Evolutionary conservation across 2,888 invertebrate species (phyloP).

Genomic region (Spodoptera littoralis): DNA sequence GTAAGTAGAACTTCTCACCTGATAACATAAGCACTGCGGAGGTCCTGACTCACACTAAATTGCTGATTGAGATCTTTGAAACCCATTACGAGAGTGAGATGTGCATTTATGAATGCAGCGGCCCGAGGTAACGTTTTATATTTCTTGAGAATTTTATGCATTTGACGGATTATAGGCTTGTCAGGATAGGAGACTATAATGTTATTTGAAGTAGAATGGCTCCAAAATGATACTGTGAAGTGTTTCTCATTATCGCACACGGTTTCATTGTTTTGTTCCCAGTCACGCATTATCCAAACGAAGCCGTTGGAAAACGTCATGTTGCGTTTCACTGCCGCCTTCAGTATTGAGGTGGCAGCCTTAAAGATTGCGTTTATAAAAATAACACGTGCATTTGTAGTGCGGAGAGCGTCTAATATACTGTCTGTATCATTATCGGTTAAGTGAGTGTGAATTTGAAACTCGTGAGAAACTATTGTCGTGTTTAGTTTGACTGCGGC

Average conservation of each 20-base stretch:
- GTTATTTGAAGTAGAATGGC: constrained; percentile 8
- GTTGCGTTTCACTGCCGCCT: constrained; percentile 77
- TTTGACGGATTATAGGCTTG: too few relatives aligned
- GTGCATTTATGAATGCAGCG: too few relatives aligned
- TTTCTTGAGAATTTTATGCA: too few relatives aligned
- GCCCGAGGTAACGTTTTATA: too few relatives aligned
- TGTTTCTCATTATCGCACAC: constrained; percentile 26
- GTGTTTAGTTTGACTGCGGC: background rate
- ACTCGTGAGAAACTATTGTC: background rate
- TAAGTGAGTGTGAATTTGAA: background rate
- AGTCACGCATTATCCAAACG: constrained; percentile 72
- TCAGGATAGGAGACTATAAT: too few relatives aligned
- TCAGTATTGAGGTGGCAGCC: constrained; percentile 91
- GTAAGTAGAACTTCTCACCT: too few relatives aligned
- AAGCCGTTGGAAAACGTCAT: constrained; percentile 81
- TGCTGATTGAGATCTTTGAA: too few relatives aligned
- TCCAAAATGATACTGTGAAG: constrained; percentile 58
- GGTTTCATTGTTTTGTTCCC: constrained; percentile 42
- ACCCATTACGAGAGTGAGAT: too few relatives aligned
- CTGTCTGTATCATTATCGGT: background rate
- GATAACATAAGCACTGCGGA: too few relatives aligned
- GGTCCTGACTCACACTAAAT: too few relatives aligned
- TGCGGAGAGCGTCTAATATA: constrained; percentile 41
- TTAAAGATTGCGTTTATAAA: constrained; percentile 93
- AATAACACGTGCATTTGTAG: constrained; percentile 91